These are phyloP conservation scores for Cryptoprocta ferox DNA, from an alignment of 2,797 vertebrate genomes.

Conservation along the genomic window DNA sequence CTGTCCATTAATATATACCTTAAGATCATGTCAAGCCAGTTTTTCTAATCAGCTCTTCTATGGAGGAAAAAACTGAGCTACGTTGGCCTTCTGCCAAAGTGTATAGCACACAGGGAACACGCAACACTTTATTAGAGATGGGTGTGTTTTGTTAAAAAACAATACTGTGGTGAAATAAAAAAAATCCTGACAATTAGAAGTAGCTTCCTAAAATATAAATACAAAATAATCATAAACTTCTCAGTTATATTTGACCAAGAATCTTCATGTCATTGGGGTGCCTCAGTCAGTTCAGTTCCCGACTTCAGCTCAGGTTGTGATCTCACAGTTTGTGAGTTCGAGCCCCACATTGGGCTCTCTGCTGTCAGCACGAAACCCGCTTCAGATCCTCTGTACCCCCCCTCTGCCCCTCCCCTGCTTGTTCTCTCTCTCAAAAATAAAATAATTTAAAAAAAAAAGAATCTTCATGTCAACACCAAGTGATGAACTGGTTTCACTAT, in stretches of 20 bases:
- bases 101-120: background rate
- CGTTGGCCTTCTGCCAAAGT: constrained; percentile 15
- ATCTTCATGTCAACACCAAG: constrained; percentile 25
- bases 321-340: too few relatives aligned
- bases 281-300: too few relatives aligned
- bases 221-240: background rate
- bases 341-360: too few relatives aligned
- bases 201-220: constrained; percentile 26
- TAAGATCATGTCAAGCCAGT: constrained; percentile 30
- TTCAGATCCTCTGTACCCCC: too few relatives aligned
- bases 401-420: too few relatives aligned
- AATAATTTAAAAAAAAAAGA: background rate
- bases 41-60: constrained; percentile 54
- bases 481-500: background rate
- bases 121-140: constrained; percentile 40
- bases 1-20: constrained; percentile 49
- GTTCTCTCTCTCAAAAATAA: too few relatives aligned
- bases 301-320: too few relatives aligned
- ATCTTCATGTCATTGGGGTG: background rate
- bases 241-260: constrained; percentile 4
- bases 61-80: constrained; percentile 28
- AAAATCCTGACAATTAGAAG: constrained; percentile 47
- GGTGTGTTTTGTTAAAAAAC: constrained; percentile 39
- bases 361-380: too few relatives aligned
- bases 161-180: constrained; percentile 13